Conservation (phyloP, 2,113 vertebrate genomes). For the Sander lucioperca region DNA sequence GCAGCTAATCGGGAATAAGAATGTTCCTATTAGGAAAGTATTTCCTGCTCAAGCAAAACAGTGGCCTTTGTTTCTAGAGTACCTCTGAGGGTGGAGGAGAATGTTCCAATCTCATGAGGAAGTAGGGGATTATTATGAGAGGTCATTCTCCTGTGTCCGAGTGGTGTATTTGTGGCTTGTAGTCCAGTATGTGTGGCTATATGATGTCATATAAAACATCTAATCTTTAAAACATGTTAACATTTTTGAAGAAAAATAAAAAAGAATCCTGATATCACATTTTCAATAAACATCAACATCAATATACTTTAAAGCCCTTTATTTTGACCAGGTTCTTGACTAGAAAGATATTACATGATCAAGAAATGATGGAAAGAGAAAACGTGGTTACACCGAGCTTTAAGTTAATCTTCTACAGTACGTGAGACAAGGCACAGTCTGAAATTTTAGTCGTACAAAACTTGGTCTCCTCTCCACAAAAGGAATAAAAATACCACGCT, state of each 20-base stretch:
- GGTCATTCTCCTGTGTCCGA: not conserved
- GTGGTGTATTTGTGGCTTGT: not conserved
- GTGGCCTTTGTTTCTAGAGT: slow-evolving; percentile 17
- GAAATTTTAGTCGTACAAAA: not conserved
- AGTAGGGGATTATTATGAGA: not conserved
- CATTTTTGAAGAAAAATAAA: not conserved
- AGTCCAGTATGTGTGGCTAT: not conserved
- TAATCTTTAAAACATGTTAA: not conserved
- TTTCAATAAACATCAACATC: not conserved
- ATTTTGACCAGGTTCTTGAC: slow-evolving; percentile 44
- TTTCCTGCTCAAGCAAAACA: slow-evolving; percentile 38
- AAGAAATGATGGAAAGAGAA: slow-evolving; percentile 22
- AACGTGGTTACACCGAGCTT: slow-evolving; percentile 14
- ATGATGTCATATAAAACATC: not conserved
- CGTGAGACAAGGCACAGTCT: slow-evolving; percentile 7
- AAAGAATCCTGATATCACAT: not conserved
- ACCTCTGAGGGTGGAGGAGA: not conserved
- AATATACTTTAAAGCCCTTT: slow-evolving; percentile 54
- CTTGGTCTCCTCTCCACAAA: not conserved
- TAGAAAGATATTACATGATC: slow-evolving; percentile 32
- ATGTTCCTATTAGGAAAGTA: slow-evolving; percentile 37
- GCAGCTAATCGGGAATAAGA: slow-evolving; percentile 51
- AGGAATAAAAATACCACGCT: not conserved
- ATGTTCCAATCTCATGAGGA: not conserved
- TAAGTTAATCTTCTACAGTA: slow-evolving; percentile 15